phyloP scores from a whole-genome alignment of 2,113 vertebrate genomes.

The Tenebrosternarchus preto region DNA sequence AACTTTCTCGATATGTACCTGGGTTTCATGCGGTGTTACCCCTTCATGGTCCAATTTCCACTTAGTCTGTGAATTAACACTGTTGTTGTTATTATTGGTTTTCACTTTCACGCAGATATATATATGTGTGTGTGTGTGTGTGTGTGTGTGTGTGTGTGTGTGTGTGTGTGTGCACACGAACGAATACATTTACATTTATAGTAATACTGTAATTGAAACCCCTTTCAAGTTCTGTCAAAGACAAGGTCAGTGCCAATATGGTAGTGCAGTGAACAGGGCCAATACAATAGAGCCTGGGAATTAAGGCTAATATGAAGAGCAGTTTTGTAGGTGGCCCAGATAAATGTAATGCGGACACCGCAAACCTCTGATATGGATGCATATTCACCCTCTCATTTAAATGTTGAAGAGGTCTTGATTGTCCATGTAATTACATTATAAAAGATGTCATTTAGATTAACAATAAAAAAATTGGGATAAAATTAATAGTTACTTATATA shows the following conservation, averaged over 20 bases:
- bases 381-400: no score
- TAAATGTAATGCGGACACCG: no score
- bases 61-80: neutral
- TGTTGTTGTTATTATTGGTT: no score
- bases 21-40: neutral
- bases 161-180: slow-evolving; percentile 51
- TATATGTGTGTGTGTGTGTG: slow-evolving; percentile 30
- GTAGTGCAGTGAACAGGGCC: neutral
- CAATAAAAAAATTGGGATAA: no score
- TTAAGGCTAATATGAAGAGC: neutral
- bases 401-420: no score
- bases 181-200: slow-evolving; percentile 21
- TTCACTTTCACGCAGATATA: no score
- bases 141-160: slow-evolving; percentile 38
- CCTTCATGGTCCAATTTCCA: neutral
- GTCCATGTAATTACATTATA: no score
- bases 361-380: no score
- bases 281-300: neutral
- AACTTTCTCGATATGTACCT: neutral
- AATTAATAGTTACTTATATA: no score
- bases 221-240: neutral
- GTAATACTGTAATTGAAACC: neutral
- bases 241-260: neutral
- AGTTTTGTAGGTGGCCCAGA: no score
- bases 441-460: no score